These are phyloP conservation scores for Austrolebias charrua DNA, from an alignment of 2,797 vertebrate genomes.

Conservation along the genomic window DNA sequence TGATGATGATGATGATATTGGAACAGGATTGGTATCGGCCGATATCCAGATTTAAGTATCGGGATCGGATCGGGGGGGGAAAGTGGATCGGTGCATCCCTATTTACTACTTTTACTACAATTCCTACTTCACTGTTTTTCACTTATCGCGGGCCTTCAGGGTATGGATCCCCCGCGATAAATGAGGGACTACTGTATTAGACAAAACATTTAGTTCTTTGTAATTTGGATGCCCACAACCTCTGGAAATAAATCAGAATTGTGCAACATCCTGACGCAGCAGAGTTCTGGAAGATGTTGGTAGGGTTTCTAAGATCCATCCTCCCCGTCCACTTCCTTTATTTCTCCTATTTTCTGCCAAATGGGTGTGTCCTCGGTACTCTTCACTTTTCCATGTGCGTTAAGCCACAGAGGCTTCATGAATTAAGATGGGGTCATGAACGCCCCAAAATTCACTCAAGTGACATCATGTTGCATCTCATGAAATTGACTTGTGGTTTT, in stretches of 20 bases:
- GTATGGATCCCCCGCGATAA: too few species aligned
- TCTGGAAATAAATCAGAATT: constrained; percentile 34
- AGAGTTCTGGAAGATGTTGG: too few species aligned
- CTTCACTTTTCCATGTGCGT: constrained; percentile 17
- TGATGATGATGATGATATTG: too few species aligned
- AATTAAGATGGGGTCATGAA: constrained; percentile 24
- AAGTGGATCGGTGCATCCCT: too few species aligned
- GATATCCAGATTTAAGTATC: too few species aligned
- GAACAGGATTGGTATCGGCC: too few species aligned
- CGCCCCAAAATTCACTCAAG: constrained; percentile 6
- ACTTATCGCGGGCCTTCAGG: too few species aligned
- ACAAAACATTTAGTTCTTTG: neutral
- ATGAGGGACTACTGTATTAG: neutral
- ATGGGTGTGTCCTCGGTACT: constrained; percentile 48
- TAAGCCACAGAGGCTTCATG: constrained; percentile 32
- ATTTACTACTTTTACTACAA: too few species aligned
- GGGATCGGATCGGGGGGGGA: too few species aligned
- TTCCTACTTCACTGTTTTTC: too few species aligned
- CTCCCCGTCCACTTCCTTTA: constrained; percentile 27
- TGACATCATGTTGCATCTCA: constrained; percentile 47
- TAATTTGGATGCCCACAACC: constrained; percentile 28
- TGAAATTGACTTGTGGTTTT: neutral
- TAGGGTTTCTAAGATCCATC: too few species aligned
- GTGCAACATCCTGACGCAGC: too few species aligned
- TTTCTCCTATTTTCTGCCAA: constrained; percentile 43